Evolutionary conservation across 2,113 vertebrate genomes (phyloP), one percentile per base, ranked within the genome.

Genomic region (Malurus alboscapulatus): DNA sequence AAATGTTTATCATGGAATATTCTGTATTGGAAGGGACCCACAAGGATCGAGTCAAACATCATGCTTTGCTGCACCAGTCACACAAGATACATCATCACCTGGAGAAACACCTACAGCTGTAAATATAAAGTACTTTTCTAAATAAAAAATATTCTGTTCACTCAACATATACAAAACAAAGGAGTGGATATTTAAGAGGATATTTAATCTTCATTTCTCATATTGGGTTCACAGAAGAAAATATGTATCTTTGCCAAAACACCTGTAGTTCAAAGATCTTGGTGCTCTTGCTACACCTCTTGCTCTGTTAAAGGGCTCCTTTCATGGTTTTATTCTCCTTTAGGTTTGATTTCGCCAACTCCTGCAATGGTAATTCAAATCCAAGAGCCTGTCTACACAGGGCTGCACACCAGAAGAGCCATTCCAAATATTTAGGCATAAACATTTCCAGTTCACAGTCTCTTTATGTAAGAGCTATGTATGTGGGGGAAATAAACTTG

Each of bases 41-140:
- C 17, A 59, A 36, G 26, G 36, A 59, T 12, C 0, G 2, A 51
- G 45, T 38, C 9, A 26, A 59, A 15, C 0, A 1, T 26, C 62
- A 57, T n/a, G n/a, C n/a, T 63, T 61, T 42, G 29, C 42, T 65
- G 78, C 27, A 40, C 17, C 61, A 48, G 12, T 40, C 75, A 55
- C 15, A 76, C 16, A 55, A 29, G 21, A 75, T 14, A 26, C 18
- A 69, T 17, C 14, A 21, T 21, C 21, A 85, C 32, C 42, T 44
- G 8, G 87, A 78, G 26, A 69, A 90, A 92, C 13, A 68, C 13
- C 27, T n/a, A 77, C 19, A 68, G 53, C 17, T 44, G 13, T 65
- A 94, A 83, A 67, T 3, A 78, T 29, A 66, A 79, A 67, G 7
- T n/a, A 36, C 32, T 71, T 9, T 24, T 61, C 54, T 42, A 32